A percentile compares a stretch with the other conserved stretches of the same genome.
phyloP scores from a whole-genome alignment of 2,113 vertebrate species.

The Rhegmatorhina hoffmannsi region DNA sequence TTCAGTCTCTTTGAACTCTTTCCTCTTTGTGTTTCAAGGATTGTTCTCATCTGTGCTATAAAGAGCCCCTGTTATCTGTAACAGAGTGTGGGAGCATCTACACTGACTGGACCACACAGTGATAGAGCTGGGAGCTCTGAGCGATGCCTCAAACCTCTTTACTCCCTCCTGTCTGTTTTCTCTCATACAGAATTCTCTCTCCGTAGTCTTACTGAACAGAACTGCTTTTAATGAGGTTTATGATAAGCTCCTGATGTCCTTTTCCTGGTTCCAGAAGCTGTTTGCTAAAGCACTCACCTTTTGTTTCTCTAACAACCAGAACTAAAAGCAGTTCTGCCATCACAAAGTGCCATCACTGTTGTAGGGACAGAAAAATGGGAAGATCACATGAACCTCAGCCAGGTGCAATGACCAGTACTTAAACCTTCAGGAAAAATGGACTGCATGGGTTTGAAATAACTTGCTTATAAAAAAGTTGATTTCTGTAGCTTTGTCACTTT shows the following conservation, averaged over 20 bases:
- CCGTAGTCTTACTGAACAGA: not conserved
- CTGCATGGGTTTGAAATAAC: not conserved
- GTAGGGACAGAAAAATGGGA: not conserved
- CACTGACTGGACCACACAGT: slow-evolving; percentile 36
- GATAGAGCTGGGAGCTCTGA: not conserved
- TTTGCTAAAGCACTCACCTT: slow-evolving; percentile 12
- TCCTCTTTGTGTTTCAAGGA: slow-evolving; percentile 49
- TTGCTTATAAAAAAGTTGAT: not conserved
- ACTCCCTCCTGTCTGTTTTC: slow-evolving; percentile 18
- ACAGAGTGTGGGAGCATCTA: not conserved
- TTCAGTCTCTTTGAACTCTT: slow-evolving; percentile 25
- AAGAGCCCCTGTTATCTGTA: slow-evolving; percentile 45
- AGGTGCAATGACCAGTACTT: not conserved
- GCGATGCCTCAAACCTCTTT: not conserved
- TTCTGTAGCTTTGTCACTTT: not conserved
- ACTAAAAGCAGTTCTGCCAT: not conserved
- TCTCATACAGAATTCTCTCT: not conserved
- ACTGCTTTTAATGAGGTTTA: slow-evolving; percentile 46
- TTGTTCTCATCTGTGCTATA: slow-evolving; percentile 43
- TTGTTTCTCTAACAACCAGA: not conserved
- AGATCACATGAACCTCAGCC: not conserved
- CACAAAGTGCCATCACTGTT: not conserved
- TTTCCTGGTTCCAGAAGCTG: slow-evolving; percentile 29
- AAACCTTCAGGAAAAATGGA: not conserved
- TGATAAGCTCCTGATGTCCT: slow-evolving; percentile 40